Base-by-base conservation (phyloP, 1,140 invertebrate species). In the Ctenoplectra terminalis region DNA sequence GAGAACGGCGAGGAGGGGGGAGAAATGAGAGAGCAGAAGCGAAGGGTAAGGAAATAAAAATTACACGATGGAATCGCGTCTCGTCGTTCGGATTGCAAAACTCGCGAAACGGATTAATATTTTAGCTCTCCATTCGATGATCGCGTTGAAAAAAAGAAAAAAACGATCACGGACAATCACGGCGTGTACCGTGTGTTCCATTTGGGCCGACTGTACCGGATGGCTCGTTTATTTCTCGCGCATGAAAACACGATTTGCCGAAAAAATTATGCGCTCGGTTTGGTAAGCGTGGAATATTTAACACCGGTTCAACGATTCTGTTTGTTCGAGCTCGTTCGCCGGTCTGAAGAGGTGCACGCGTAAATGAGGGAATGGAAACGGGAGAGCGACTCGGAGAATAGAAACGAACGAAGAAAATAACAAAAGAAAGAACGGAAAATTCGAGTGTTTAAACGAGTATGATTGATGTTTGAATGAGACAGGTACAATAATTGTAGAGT, bases 91-190 rank as follows among this genome's bases (percentile, higher is more conserved):
- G 1, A 26, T 54, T 61, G 1, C 50, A 34, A 37, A 54, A n/a
- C 20, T 2, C 8, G 31, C 7, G 84, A 37, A 34, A 34, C 0
- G 64, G 69, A 84, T 85, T 83, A 83, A 84, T 84, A 84, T 84
- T 83, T 84, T 83, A 83, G 58, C 77, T 9, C 1, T 73, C 26
- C 43, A 15, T 43, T 23, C 15, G 7, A 23, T 34, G 40, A 46
- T 15, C 54, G 46, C 26, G n/a, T 73, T 50, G 58, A 15, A 67
- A 46, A 60, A 75, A 66, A 40, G 13, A 20, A 2, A 50, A 20
- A 20, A 34, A 34, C 54, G 5, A 43, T 20, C 0, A 20, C 20
- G 23, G 8, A 15, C 50, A 26, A 26, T 4, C 31, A 31, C 2
- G 6, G 15, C 7, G 11, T 69, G n/a, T 37, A 26, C 13, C 11